Evolutionary conservation across 64 coral and sea anemone genomes (phyloP), one percentile per base, ranked within the genome.

Genomic region (Dendrophyllia cribrosa): DNA sequence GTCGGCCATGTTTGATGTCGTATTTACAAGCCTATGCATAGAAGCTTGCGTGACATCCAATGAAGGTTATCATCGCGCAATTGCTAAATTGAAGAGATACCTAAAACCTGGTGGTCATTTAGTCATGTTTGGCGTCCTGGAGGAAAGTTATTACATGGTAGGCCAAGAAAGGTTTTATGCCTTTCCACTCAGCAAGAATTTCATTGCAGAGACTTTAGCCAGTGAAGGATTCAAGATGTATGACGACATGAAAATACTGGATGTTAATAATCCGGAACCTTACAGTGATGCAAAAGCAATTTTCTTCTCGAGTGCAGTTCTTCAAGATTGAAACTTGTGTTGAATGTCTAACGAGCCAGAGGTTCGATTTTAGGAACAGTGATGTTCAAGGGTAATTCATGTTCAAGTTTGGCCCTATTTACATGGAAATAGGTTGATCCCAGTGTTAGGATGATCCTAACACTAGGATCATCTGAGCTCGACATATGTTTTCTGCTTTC

Each of bases 31-130:
- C 15, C 61, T 88, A 1, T 93, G 91, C 58, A 25, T 93, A 1
- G 91, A 93, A 70, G 75, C 71, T 22, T 75, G 72, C 63, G 82
- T 86, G 61, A 77, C 61, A 79, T 87, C 83, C 6, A 66, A 21
- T 5, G 26, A 55, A 49, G 83, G 46, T 1, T 88, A 80, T 86
- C 59, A 63, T n/a, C 47, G 26, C 59, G 74, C 82, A 5, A 81
- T 88, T 22, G 61, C 61, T 3, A 80, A 93, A 20, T 51, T 88
- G 22, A 53, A 75, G 43, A 86, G 65, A 45, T 75, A 79, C 17
- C 15, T 93, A 8, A 93, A 87, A 50, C 63, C 91, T 22, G 91
- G 84, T n/a, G 91, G 91, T 25, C 56, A 87, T 66, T 24, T 93
- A 4, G 15, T 77, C 14, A 87, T 93, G 91, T 15, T 2, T 82